Base-by-base conservation (phyloP, 1,140 invertebrate species). In the Popillia japonica region DNA sequence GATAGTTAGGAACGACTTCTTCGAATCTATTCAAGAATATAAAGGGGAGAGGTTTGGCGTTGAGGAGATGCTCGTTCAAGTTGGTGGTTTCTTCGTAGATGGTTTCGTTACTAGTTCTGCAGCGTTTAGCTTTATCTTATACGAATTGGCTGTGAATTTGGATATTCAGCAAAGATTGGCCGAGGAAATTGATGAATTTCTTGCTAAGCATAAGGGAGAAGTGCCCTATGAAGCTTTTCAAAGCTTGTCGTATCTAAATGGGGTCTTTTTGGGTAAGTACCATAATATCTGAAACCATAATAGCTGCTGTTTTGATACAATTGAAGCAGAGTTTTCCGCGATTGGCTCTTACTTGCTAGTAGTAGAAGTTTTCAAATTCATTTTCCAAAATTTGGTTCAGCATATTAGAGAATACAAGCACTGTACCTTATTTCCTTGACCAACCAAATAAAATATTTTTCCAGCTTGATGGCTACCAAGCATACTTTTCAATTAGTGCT, bases 21-120 rank as follows among this genome's bases (percentile, higher is more conserved):
- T 74, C 17, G 72, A 74, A 41, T n/a, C 14, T n/a, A 42, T 74
- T 41, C 72, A 44, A 41, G 41, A 74, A 17, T 27, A 40, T n/a
- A 74, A 40, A 20, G 72, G 72, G 3, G 10, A 42, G 14, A 27
- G 14, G 11, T 10, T n/a, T 17, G 14, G 3, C n/a, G 3, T 74
- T 17, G 40, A 74, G 1, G 72, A 74, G 14, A 74, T 74, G 41
- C 0, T 74, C 0, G n/a, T 44, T 11, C 72, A 74, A 20, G n/a
- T 41, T 42, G 72, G 72, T 2, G 72, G 72, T 7, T 76, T 76
- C 10, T 76, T 76, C 20, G 3, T 76, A 9, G 75, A 44, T 48
- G 75, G 42, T 23, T 76, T 22, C 55, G 42, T 14, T 8, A 76
- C 75, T 11, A 27, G 8, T 2, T 76, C 75, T 0, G 11, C 7